Evolutionary conservation across 2,113 vertebrate genomes (phyloP).

Genomic region (Tupaia chinensis): DNA sequence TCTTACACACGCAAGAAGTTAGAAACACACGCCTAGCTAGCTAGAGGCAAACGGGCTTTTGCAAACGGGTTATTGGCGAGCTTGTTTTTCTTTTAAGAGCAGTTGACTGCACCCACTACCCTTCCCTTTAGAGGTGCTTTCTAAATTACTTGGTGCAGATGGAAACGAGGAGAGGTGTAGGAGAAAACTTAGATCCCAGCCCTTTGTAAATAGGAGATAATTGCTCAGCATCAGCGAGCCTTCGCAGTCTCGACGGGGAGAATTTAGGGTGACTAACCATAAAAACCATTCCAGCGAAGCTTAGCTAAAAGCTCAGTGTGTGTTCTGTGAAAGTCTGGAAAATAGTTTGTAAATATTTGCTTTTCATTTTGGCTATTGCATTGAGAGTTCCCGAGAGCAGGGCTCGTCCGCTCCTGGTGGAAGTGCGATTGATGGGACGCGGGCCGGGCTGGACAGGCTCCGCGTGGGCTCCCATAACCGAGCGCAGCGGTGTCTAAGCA

Average conservation of each 20-base stretch:
- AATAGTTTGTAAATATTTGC: constrained; percentile 24
- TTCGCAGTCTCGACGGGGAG: background rate
- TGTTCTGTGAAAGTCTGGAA: background rate
- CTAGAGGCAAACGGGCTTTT: background rate
- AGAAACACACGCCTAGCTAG: no score
- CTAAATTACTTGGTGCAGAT: background rate
- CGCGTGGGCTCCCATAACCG: background rate
- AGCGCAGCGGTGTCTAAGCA: fast-evolving
- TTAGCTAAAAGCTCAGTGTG: background rate
- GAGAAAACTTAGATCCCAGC: background rate
- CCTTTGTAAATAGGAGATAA: background rate
- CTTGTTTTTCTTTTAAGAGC: background rate
- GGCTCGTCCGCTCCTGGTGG: background rate
- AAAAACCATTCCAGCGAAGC: background rate
- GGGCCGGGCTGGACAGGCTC: background rate
- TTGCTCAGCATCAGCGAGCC: background rate
- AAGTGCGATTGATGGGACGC: background rate
- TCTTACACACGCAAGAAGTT: background rate
- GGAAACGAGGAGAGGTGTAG: background rate
- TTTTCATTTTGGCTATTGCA: constrained; percentile 47
- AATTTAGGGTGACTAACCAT: background rate
- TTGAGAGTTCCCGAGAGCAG: background rate
- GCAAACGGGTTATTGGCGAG: background rate
- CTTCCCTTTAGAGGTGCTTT: constrained; percentile 25
- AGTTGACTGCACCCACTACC: background rate